These are phyloP conservation scores for Sciurus vulgaris DNA, from an alignment of 2,797 vertebrate species.

Conservation along the genomic window DNA sequence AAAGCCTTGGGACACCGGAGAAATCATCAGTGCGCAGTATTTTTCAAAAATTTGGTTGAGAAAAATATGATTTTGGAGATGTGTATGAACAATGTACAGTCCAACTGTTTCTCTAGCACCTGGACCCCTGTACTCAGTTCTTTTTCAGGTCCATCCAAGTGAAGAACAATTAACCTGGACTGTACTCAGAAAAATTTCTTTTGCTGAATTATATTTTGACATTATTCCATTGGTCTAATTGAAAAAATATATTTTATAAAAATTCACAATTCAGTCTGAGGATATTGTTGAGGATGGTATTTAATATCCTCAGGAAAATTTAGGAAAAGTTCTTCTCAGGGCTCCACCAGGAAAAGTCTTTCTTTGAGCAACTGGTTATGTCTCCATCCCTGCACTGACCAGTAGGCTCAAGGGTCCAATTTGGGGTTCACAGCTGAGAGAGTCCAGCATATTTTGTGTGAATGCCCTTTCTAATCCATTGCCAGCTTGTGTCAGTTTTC, in stretches of 20 bases:
- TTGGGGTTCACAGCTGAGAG: background rate
- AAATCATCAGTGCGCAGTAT: background rate
- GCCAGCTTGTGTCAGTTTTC: background rate
- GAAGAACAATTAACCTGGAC: background rate
- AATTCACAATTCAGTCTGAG: background rate
- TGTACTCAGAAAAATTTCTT: background rate
- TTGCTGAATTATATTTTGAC: background rate
- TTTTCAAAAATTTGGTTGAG: conserved; percentile 2
- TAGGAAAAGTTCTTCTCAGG: background rate
- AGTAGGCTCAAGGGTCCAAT: background rate
- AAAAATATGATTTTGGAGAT: conserved; percentile 36
- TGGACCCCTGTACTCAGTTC: background rate
- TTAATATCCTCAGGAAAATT: background rate
- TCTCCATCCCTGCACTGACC: background rate
- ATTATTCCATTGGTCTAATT: background rate
- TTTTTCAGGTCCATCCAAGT: background rate
- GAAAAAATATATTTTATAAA: background rate
- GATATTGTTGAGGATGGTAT: background rate
- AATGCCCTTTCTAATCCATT: background rate
- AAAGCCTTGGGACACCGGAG: background rate
- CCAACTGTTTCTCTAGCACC: background rate
- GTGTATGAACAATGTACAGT: background rate
- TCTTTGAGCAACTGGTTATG: background rate
- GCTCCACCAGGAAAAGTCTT: background rate
- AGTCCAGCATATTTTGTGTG: background rate